Evolutionary conservation across 2,113 vertebrate species (phyloP), one percentile per base, ranked within the genome.

Genomic region (Struthio camelus): DNA sequence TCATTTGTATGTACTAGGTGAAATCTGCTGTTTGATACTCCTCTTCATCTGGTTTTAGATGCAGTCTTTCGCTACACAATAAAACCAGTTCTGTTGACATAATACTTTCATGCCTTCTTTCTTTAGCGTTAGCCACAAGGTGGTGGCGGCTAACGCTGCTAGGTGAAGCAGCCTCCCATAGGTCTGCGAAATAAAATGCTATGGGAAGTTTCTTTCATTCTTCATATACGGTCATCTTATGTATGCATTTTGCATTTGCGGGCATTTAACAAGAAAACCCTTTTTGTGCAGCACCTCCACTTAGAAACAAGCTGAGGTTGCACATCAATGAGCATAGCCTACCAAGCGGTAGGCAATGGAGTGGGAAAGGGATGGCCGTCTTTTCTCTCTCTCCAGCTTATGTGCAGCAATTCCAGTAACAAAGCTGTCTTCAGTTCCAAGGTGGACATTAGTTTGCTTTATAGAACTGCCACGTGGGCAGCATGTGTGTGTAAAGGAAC

Each of bases 21-120:
- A n/a, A 40, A 27, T 90, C 46, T 12, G 61, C 76, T 20, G 65
- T 96, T 97, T 36, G 93, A 90, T 95, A 90, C 91, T 93, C 72
- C 91, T 59, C 80, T 82, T 56, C 79, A 14, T 87, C 97, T 93
- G 59, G 80, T 97, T 97, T 85, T 90, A 96, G 97, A 72, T 46
- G 56, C 90, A 40, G 78, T 80, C 90, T 96, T 96, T 97, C 96
- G 80, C 64, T 59, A 93, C 82, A 85, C 83, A 98, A 98, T 98
- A 98, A 98, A 98, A 85, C 65, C 95, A 87, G 90, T 95, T 97
- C 94, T 94, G 93, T 94, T 96, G 83, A 94, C 97, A 83, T 11
- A 85, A 24, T 54, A 44, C 44, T 53, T 75, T 54, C 58, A 3
- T 10, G 14, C 24, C 9, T 87, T 75, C 80, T 54, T 34, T 75